Base-by-base conservation (phyloP, 2,888 invertebrate genomes). In the Melikaiella ostensackeni region DNA sequence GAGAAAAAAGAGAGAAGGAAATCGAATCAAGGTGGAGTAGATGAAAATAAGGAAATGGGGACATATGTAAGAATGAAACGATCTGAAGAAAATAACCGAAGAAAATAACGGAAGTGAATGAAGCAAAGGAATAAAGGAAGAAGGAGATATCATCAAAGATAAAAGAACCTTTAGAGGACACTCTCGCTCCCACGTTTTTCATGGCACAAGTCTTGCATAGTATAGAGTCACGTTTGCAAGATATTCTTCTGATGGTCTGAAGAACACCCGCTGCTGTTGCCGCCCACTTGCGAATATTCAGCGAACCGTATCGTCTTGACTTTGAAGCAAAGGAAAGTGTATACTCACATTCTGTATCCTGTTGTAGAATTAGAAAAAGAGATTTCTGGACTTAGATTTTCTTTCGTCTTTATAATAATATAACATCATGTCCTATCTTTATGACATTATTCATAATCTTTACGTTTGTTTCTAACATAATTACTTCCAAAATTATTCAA, bases 191-290 rank as follows among this genome's bases (percentile, higher is more conserved):
- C 86, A 83, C 84, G 85, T 86, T 86, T 76, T 77, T 74, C 76
- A 57, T 38, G 77, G 80, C 81, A 84, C 82, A 81, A 84, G 82
- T 79, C 83, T 81, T 80, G 79, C 79, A 82, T 81, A 79, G 82
- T 82, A 85, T 86, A 88, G 86, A 86, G 84, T 88, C 86, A 86
- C 85, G 84, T 85, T 78, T 81, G 75, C 80, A 74, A 76, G 80
- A 61, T 74, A 66, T 38, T 46, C 57, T 70, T 76, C 76, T 57
- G 74, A 77, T 59, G 24, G 27, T 59, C 59, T 27, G 16, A 59
- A 50, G 50, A 70, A 79, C 63, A 82, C 78, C 77, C 80, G 81
- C 84, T 85, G 83, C 61, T 82, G 77, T 77, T 80, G 80, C 84
- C 85, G 83, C 84, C 86, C 85, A 85, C 86, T 87, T 82, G 80